phyloP scores from a whole-genome alignment of 2,888 invertebrate genomes.

The Melangyna quadrimaculata region DNA sequence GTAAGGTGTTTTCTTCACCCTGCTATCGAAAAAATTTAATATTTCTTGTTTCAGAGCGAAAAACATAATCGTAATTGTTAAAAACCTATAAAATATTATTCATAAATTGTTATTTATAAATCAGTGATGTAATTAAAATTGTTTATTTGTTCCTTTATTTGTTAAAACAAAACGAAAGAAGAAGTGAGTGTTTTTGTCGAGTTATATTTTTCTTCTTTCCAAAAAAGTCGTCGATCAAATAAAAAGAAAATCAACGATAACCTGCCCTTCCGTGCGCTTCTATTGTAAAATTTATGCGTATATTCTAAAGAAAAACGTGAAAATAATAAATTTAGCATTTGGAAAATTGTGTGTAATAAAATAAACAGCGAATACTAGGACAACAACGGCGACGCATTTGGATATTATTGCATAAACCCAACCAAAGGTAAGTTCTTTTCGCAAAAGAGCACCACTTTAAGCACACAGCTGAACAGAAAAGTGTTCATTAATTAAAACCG shows the following conservation, averaged over 20 bases:
- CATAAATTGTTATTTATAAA: constrained; percentile 8
- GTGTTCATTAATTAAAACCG: constrained; percentile 57
- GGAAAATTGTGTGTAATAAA: neutral
- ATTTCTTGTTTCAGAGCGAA: constrained; percentile 20
- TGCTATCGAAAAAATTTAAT: constrained; percentile 17
- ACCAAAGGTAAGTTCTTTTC: constrained; percentile 62
- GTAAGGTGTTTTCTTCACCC: constrained; percentile 67
- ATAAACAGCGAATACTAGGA: constrained; percentile 14
- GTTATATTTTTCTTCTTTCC: constrained; percentile 28
- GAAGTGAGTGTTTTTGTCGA: constrained; percentile 43
- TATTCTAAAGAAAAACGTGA: constrained; percentile 5
- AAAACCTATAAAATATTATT: constrained; percentile 2
- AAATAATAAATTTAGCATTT: neutral
- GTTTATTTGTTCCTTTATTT: constrained; percentile 50
- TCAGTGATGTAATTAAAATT: constrained; percentile 43
- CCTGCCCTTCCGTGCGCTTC: constrained; percentile 15
- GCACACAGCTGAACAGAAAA: constrained; percentile 6
- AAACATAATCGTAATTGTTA: constrained; percentile 40
- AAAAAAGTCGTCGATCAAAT: constrained; percentile 17
- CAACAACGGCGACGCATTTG: constrained; percentile 16
- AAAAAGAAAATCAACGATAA: constrained; percentile 29
- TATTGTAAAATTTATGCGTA: constrained; percentile 1
- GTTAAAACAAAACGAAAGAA: constrained; percentile 23
- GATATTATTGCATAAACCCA: constrained; percentile 55
- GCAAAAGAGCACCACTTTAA: constrained; percentile 34